Conservation (phyloP, 2,888 invertebrate genomes). For the Dryobota labecula region DNA sequence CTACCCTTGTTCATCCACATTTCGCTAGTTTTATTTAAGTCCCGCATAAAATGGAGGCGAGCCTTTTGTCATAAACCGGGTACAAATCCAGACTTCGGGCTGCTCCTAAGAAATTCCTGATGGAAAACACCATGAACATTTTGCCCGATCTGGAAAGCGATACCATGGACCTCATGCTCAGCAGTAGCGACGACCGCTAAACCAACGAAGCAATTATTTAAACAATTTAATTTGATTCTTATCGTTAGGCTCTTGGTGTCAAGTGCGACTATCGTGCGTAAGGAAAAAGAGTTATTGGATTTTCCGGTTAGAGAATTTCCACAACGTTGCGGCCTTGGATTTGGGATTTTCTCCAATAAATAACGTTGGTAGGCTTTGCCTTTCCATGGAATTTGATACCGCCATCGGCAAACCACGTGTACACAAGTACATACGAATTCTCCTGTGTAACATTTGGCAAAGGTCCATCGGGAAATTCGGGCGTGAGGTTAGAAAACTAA, state of each 20-base stretch:
- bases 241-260: constrained; percentile 14
- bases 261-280: constrained; percentile 12
- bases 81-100: not conserved
- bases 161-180: not conserved
- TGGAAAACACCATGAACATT: not conserved
- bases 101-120: not conserved
- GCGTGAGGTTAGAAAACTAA: not conserved
- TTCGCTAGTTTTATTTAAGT: not conserved
- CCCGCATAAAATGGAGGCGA: not conserved
- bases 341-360: constrained; percentile 32
- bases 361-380: constrained; percentile 24
- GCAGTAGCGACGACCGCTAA: not conserved
- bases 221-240: constrained; percentile 5
- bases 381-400: constrained; percentile 39
- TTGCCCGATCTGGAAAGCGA: not conserved
- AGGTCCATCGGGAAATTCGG: constrained; percentile 23
- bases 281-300: constrained; percentile 33
- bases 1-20: too few relatives aligned
- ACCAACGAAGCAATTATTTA: not conserved
- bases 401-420: constrained; percentile 16
- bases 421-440: constrained; percentile 4
- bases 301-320: constrained; percentile 29
- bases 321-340: constrained; percentile 4
- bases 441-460: constrained; percentile 25
- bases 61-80: not conserved